These are phyloP conservation scores for Proteles cristata DNA, from an alignment of 2,113 vertebrate species.

Conservation along the genomic window DNA sequence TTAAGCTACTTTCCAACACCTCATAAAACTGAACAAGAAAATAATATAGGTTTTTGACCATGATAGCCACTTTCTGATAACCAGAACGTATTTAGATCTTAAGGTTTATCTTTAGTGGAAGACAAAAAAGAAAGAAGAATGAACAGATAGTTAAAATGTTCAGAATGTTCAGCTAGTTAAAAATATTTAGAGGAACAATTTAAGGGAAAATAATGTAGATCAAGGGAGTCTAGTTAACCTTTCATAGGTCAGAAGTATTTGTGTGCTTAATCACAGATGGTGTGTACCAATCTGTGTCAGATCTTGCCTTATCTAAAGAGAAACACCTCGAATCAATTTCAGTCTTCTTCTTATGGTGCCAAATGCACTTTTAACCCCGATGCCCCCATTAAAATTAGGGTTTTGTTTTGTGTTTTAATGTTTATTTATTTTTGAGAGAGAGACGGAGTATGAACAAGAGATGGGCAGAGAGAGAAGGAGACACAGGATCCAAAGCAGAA, in stretches of 20 bases:
- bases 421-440: too few species aligned
- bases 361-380: neutral
- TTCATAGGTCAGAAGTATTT: neutral
- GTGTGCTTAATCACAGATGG: neutral
- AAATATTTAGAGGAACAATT: neutral
- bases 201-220: neutral
- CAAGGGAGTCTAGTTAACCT: neutral
- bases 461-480: too few species aligned
- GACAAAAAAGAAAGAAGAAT: constrained; percentile 6
- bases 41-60: neutral
- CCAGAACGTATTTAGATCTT: neutral
- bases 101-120: neutral
- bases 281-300: neutral
- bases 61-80: neutral
- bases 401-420: too few species aligned
- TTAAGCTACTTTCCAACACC: neutral
- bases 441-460: too few species aligned
- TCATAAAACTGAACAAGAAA: neutral
- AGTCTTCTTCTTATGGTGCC: neutral
- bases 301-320: neutral
- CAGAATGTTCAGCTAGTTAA: neutral
- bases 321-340: neutral
- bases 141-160: neutral
- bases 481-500: too few species aligned
- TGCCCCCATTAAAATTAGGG: neutral